A percentile compares a stretch with the other conserved stretches of the same genome.
These are phyloP conservation scores for Meiosimyza platycephala DNA, from an alignment of 2,888 invertebrate species.

Conservation along the genomic window DNA sequence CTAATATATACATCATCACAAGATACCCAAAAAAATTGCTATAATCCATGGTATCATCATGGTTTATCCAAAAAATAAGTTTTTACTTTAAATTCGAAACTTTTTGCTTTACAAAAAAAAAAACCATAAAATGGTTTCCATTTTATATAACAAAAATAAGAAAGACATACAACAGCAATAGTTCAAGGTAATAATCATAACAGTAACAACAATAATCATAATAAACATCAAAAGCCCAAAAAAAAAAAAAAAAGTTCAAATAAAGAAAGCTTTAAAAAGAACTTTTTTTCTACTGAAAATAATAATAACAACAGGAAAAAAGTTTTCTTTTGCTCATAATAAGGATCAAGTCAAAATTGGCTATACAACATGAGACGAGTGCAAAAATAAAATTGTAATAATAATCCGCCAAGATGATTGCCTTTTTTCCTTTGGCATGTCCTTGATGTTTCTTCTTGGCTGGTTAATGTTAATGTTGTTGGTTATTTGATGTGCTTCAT, in stretches of 20 bases:
- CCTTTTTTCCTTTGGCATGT: not conserved
- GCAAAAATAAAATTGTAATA: conserved; percentile 15
- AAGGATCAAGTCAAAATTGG: conserved; percentile 25
- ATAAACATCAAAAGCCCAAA: conserved; percentile 1
- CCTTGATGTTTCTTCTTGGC: not conserved
- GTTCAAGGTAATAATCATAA: conserved; percentile 10
- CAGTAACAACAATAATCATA: conserved; percentile 6
- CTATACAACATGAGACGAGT: not conserved
- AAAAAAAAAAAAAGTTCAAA: not conserved
- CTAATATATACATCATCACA: no score
- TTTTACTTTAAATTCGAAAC: no score
- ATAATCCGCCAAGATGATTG: conserved; percentile 17
- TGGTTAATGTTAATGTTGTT: no score
- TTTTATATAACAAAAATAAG: not conserved
- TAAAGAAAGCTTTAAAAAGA: not conserved
- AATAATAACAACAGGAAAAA: not conserved
- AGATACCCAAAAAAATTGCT: no score
- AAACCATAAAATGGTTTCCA: no score
- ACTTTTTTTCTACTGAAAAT: not conserved
- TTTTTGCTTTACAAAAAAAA: no score
- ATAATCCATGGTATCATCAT: no score
- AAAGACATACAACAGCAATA: not conserved
- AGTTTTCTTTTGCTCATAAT: conserved; percentile 2
- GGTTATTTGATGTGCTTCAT: conserved; percentile 12
- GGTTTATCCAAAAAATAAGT: no score